Evolutionary conservation across 1,140 invertebrate species (phyloP).

Genomic region (Charaxes varanes): DNA sequence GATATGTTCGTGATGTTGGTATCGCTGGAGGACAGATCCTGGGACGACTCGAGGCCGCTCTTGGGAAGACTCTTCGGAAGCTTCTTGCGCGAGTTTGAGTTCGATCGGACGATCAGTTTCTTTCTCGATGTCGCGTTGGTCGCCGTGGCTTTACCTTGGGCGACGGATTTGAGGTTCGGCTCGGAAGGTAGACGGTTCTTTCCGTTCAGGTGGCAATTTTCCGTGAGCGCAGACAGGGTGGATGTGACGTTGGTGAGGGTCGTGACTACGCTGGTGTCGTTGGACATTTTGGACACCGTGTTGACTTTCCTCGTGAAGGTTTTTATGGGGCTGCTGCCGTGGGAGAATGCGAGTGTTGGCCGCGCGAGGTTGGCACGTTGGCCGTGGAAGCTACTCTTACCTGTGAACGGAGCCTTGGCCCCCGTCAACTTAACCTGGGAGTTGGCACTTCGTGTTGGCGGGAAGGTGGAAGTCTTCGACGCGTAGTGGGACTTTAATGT

Average conservation of each 20-base stretch:
- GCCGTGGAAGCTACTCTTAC: conserved; percentile 60
- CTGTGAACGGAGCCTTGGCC: conserved; percentile 48
- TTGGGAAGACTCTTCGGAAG: conserved; percentile 49
- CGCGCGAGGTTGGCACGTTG: conserved; percentile 59
- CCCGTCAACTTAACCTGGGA: conserved; percentile 45
- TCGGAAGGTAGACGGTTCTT: conserved; percentile 57
- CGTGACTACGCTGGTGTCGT: conserved; percentile 34
- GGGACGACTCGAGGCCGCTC: conserved; percentile 43
- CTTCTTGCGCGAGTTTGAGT: conserved; percentile 61
- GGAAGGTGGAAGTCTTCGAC: conserved; percentile 63
- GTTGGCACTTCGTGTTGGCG: conserved; percentile 63
- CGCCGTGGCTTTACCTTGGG: conserved; percentile 35
- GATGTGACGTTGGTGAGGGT: conserved; percentile 56
- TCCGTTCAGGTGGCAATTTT: conserved; percentile 65
- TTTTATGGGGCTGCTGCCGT: conserved; percentile 52
- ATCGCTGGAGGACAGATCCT: conserved; percentile 66
- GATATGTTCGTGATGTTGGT: conserved; percentile 70
- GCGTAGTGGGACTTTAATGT: conserved; percentile 55
- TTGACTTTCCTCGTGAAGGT: conserved; percentile 53
- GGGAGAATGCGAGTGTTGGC: conserved; percentile 42
- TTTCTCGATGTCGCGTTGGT: conserved; percentile 44
- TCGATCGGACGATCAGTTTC: conserved; percentile 59
- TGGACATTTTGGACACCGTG: conserved; percentile 38
- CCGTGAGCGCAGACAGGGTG: conserved; percentile 60
- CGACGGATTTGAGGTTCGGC: conserved; percentile 51